Percentiles rank a stretch among this genome's conserved stretches.
phyloP scores from a whole-genome alignment of 2,797 vertebrate species.

The Phalloptychus januarius region DNA sequence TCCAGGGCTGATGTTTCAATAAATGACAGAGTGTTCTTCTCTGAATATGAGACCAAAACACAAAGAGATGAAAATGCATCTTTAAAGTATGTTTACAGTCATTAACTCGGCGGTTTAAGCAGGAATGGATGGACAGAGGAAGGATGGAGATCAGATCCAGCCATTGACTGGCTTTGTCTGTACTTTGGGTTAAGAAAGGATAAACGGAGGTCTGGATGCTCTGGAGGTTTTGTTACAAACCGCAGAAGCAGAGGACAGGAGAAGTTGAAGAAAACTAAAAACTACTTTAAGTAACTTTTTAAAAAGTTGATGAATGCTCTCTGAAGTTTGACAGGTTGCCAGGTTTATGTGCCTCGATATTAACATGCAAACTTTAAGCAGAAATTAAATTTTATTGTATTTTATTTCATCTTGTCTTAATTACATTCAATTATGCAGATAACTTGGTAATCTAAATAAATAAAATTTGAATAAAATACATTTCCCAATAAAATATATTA shows the following conservation, averaged over 20 bases:
- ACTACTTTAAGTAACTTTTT: too few species aligned
- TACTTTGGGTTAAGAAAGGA: neutral
- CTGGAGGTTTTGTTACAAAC: neutral
- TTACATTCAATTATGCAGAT: too few species aligned
- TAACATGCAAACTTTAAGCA: too few species aligned
- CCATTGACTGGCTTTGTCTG: neutral
- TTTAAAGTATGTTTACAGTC: neutral
- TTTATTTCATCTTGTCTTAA: too few species aligned
- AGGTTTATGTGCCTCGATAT: too few species aligned
- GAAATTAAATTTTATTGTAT: neutral
- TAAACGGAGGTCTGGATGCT: neutral
- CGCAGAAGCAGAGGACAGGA: too few species aligned
- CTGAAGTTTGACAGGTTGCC: too few species aligned
- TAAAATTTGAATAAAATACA: neutral
- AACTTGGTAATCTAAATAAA: neutral
- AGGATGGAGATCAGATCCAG: neutral
- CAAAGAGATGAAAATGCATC: neutral
- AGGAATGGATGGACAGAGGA: neutral
- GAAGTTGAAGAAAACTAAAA: too few species aligned
- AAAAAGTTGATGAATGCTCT: too few species aligned
- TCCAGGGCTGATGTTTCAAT: slow-evolving; percentile 98
- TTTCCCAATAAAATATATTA: neutral
- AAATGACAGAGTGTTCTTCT: slow-evolving; percentile 95
- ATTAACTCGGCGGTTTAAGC: neutral
- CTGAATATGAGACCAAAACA: slow-evolving; percentile 40